Evolutionary conservation across 2,888 invertebrate genomes (phyloP).

Genomic region (Oscheius myriophilus): DNA sequence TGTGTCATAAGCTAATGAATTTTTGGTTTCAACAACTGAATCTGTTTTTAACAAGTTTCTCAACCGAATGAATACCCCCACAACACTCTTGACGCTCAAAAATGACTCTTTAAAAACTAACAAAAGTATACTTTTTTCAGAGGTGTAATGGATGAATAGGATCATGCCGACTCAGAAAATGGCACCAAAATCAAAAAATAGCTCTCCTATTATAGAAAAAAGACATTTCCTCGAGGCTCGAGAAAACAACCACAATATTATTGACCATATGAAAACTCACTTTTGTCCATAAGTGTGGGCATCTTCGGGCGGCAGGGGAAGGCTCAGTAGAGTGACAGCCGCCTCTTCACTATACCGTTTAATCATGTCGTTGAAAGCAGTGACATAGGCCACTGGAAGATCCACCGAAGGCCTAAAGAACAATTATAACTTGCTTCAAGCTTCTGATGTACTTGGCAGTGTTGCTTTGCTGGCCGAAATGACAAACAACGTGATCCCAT

Average conservation of each 20-base stretch:
- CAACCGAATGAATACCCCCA: no score
- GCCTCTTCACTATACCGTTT: slow-evolving; percentile 81
- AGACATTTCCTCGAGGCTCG: no score
- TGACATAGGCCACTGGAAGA: slow-evolving; percentile 62
- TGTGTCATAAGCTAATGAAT: no score
- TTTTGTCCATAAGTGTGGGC: slow-evolving; percentile 22
- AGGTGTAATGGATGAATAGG: no score
- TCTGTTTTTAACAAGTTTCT: no score
- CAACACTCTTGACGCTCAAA: no score
- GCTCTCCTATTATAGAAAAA: no score
- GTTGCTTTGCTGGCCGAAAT: slow-evolving; percentile 48
- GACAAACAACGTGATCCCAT: slow-evolving; percentile 74
- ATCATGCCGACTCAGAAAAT: no score
- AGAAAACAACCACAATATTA: not conserved
- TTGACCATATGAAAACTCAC: not conserved
- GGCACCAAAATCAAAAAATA: no score
- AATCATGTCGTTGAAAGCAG: slow-evolving; percentile 78
- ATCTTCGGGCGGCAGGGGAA: slow-evolving; percentile 83
- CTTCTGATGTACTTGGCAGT: slow-evolving; percentile 15
- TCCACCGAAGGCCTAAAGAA: slow-evolving; percentile 58
- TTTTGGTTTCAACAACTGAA: no score
- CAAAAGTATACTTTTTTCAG: no score
- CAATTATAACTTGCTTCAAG: not conserved
- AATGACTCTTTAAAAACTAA: no score
- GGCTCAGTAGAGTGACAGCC: slow-evolving; percentile 89